These are phyloP conservation scores for Scelioninae gen. 1 DNA, from an alignment of 2,888 invertebrate species.

Conservation along the genomic window DNA sequence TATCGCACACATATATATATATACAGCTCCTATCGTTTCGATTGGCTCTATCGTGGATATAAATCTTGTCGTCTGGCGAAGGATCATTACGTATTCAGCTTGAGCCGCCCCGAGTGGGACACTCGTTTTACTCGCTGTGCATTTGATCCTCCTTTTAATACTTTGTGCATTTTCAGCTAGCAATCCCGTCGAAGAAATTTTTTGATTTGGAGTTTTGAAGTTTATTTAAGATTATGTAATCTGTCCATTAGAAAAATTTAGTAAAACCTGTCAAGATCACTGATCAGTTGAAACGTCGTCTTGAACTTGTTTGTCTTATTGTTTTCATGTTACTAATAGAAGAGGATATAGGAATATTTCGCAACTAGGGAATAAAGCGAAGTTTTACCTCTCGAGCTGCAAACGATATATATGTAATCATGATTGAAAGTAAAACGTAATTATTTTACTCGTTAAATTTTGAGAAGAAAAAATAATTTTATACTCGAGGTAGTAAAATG, in stretches of 20 bases:
- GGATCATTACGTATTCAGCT: conserved; percentile 67
- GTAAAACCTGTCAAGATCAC: background rate
- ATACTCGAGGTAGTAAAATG: too few relatives aligned
- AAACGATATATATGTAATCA: too few relatives aligned
- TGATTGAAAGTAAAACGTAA: too few relatives aligned
- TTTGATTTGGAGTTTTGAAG: conserved; percentile 18
- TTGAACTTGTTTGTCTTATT: background rate
- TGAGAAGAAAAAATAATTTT: too few relatives aligned
- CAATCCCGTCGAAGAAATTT: conserved; percentile 26
- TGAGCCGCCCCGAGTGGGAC: conserved; percentile 49
- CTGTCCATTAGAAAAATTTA: conserved; percentile 5
- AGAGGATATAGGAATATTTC: too few relatives aligned
- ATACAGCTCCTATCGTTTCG: conserved; percentile 53
- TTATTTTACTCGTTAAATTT: too few relatives aligned
- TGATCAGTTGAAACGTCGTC: background rate
- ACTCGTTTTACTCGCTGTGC: conserved; percentile 52
- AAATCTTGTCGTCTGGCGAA: conserved; percentile 61
- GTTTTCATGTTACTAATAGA: too few relatives aligned
- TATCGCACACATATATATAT: conserved; percentile 64
- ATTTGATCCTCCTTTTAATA: conserved; percentile 48
- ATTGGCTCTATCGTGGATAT: conserved; percentile 47
- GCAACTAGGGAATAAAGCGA: too few relatives aligned
- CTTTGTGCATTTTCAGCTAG: conserved; percentile 51
- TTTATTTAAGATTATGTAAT: conserved; percentile 33
- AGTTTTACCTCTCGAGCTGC: too few relatives aligned